A percentile compares a stretch with the other conserved stretches of the same genome.
Conservation (phyloP, 2,888 invertebrate species). For the Falcaria lacertinaria region DNA sequence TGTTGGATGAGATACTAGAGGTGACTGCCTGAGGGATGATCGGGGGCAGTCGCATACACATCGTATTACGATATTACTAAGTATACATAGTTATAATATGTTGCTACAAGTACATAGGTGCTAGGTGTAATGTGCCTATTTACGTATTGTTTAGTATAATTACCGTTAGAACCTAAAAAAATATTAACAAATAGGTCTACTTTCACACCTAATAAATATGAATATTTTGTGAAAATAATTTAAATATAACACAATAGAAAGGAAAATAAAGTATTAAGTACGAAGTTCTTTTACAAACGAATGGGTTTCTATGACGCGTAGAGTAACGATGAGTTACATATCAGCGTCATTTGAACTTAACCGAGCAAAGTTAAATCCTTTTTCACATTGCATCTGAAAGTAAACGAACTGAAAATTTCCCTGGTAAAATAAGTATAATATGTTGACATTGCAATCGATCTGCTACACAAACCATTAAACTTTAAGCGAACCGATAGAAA, state of each 20-base stretch:
- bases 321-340: constrained; percentile 30
- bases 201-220: too few relatives aligned
- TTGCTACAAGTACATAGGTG: too few relatives aligned
- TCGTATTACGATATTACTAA: too few relatives aligned
- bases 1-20: too few relatives aligned
- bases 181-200: too few relatives aligned
- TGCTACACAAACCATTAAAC: constrained; percentile 58
- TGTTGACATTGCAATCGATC: constrained; percentile 60
- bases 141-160: too few relatives aligned
- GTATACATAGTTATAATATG: too few relatives aligned
- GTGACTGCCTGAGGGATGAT: too few relatives aligned
- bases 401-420: constrained; percentile 56
- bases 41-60: too few relatives aligned
- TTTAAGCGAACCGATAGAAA: constrained; percentile 54
- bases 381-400: constrained; percentile 28
- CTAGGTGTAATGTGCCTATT: too few relatives aligned
- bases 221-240: constrained; percentile 2
- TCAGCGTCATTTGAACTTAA: constrained; percentile 22
- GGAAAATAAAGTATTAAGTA: constrained; percentile 6
- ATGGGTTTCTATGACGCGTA: constrained; percentile 23
- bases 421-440: constrained; percentile 64
- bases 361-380: constrained; percentile 29
- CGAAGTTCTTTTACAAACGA: constrained; percentile 27
- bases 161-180: too few relatives aligned
- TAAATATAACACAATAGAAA: not conserved